phyloP scores from a whole-genome alignment of 1,140 invertebrate species.

The Caenorhabditis briggsae region DNA sequence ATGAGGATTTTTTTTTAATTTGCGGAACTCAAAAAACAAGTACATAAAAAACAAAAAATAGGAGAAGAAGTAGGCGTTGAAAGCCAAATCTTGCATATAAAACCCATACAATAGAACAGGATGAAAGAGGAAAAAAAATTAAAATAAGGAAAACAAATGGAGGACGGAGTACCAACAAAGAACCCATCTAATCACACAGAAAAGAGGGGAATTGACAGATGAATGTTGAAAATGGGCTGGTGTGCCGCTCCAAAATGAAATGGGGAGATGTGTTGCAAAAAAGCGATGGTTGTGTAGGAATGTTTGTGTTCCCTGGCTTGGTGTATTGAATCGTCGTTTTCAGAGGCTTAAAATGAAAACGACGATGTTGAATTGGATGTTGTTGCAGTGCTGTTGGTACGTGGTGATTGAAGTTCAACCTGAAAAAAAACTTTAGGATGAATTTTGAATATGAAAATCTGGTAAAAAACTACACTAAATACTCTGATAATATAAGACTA shows the following conservation, averaged over 20 bases:
- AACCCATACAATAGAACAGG: slow-evolving; percentile 45
- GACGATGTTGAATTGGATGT: slow-evolving; percentile 44
- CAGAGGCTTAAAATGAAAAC: slow-evolving; percentile 35
- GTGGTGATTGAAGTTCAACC: slow-evolving; percentile 24
- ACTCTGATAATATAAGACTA: too few relatives aligned
- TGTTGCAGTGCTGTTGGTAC: slow-evolving; percentile 47
- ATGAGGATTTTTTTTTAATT: neutral
- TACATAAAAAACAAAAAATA: neutral
- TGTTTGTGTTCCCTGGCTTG: slow-evolving; percentile 10
- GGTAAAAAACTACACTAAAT: too few relatives aligned
- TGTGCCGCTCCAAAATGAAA: slow-evolving; percentile 9
- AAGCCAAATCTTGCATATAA: slow-evolving; percentile 31
- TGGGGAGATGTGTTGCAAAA: slow-evolving; percentile 7
- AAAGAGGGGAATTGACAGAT: slow-evolving; percentile 33
- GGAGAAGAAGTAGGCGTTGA: neutral
- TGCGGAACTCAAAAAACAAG: too few relatives aligned
- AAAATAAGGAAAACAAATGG: too few relatives aligned
- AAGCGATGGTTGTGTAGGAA: neutral
- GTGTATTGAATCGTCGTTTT: neutral
- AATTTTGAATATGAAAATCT: too few relatives aligned
- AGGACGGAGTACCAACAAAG: neutral
- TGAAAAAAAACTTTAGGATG: too few relatives aligned
- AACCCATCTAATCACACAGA: slow-evolving; percentile 27
- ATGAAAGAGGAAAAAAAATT: neutral
- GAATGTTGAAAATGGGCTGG: slow-evolving; percentile 13